A percentile compares a stretch with the other conserved stretches of the same genome.
phyloP scores from a whole-genome alignment of 2,797 vertebrate genomes.

The Gymnopithys bicolor region DNA sequence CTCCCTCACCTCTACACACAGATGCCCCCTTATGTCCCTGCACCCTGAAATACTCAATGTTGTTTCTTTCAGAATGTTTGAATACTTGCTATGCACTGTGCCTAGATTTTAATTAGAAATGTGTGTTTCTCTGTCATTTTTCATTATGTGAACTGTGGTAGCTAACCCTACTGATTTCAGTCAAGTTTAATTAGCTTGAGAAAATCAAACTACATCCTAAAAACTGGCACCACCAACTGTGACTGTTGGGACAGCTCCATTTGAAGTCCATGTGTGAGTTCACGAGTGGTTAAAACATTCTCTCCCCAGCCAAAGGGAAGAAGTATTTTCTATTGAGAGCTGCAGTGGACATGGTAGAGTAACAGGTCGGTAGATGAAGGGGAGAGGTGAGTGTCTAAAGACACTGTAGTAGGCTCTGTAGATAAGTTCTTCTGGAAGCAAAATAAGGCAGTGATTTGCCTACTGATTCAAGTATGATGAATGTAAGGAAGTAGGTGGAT shows the following conservation, averaged over 20 bases:
- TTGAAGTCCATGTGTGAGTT: neutral
- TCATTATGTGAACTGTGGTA: neutral
- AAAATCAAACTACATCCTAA: neutral
- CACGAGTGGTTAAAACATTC: neutral
- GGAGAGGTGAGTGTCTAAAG: neutral
- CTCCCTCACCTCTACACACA: neutral
- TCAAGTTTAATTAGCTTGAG: neutral
- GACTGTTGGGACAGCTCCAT: neutral
- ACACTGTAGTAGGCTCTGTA: neutral
- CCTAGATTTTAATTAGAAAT: neutral
- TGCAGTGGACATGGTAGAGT: neutral
- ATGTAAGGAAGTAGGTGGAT: neutral
- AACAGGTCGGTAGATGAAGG: neutral
- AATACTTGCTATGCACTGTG: neutral
- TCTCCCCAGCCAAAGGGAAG: neutral
- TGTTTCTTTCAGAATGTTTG: neutral
- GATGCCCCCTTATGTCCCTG: rapidly evolving
- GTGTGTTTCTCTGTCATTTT: neutral
- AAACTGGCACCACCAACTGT: neutral
- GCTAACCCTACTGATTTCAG: neutral
- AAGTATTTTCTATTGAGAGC: neutral
- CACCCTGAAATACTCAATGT: neutral
- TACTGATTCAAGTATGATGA: conserved; percentile 9
- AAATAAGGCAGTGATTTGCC: neutral
- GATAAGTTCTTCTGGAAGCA: neutral